A percentile compares a stretch with the other conserved stretches of the same genome.
Conservation (phyloP, 2,113 vertebrate species). For the Heptranchias perlo region DNA sequence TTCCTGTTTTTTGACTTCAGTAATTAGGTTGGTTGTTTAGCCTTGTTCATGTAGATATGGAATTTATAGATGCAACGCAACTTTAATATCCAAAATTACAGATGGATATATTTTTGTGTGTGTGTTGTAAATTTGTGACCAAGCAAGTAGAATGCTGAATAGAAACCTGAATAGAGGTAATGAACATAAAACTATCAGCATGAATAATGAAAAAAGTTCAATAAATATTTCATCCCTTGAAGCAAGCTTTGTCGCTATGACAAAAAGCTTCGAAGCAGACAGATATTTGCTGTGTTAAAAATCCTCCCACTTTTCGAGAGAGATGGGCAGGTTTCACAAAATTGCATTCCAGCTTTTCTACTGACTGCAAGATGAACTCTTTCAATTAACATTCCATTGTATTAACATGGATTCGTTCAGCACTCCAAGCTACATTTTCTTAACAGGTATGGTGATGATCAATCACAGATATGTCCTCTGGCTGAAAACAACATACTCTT, state of each 20-base stretch:
- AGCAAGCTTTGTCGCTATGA: constrained; percentile 74
- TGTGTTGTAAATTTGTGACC: background rate
- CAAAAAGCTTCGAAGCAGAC: constrained; percentile 73
- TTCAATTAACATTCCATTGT: constrained; percentile 59
- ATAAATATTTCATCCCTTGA: constrained; percentile 65
- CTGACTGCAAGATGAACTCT: constrained; percentile 66
- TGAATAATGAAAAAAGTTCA: constrained; percentile 70
- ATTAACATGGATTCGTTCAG: constrained; percentile 40
- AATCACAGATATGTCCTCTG: background rate
- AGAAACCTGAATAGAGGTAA: background rate
- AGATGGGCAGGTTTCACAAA: constrained; percentile 71
- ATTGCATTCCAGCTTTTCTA: constrained; percentile 68
- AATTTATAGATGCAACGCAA: no score
- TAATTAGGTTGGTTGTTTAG: background rate
- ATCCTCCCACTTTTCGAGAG: constrained; percentile 73
- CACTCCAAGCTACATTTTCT: background rate
- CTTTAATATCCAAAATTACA: no score
- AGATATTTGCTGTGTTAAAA: constrained; percentile 72
- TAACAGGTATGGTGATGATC: background rate
- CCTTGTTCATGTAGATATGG: background rate
- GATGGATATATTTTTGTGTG: no score
- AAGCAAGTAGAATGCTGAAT: background rate
- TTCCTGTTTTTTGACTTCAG: no score
- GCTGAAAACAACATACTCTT: no score
- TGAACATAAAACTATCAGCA: constrained; percentile 47